These are phyloP conservation scores for Macroramphosus scolopax DNA, from an alignment of 2,797 vertebrate genomes.

Conservation along the genomic window DNA sequence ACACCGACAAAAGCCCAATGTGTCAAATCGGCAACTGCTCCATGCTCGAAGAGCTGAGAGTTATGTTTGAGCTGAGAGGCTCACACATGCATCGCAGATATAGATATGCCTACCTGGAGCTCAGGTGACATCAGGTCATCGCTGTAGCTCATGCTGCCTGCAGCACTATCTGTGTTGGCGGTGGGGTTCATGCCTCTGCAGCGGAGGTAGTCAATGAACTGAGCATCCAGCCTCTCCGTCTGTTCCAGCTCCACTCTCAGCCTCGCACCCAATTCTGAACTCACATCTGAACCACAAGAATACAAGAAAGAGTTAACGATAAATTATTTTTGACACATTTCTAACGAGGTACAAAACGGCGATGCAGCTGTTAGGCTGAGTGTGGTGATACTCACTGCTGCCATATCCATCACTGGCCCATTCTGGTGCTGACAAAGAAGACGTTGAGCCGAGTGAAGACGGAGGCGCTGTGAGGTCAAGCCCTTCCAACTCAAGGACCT, in stretches of 20 bases:
- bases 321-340: not conserved
- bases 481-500: constrained; percentile 79
- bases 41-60: too few relatives aligned
- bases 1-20: too few relatives aligned
- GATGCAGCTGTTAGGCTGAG: not conserved
- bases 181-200: constrained; percentile 74
- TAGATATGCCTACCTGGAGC: constrained; percentile 87
- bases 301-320: not conserved
- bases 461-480: constrained; percentile 75
- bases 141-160: constrained; percentile 73
- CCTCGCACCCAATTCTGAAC: constrained; percentile 77
- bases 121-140: constrained; percentile 83
- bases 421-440: constrained; percentile 74
- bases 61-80: too few relatives aligned
- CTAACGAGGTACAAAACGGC: too few relatives aligned
- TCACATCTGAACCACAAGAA: constrained; percentile 73
- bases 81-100: too few relatives aligned
- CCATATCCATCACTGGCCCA: constrained; percentile 78
- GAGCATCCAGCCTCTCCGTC: constrained; percentile 71
- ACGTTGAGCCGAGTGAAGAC: constrained; percentile 76
- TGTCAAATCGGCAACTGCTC: too few relatives aligned
- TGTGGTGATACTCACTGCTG: constrained; percentile 82
- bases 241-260: constrained; percentile 74
- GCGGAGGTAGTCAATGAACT: constrained; percentile 75
- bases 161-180: constrained; percentile 70